These are phyloP conservation scores for Ceyx melanurus DNA, from an alignment of 2,113 vertebrate genomes.

Conservation along the genomic window DNA sequence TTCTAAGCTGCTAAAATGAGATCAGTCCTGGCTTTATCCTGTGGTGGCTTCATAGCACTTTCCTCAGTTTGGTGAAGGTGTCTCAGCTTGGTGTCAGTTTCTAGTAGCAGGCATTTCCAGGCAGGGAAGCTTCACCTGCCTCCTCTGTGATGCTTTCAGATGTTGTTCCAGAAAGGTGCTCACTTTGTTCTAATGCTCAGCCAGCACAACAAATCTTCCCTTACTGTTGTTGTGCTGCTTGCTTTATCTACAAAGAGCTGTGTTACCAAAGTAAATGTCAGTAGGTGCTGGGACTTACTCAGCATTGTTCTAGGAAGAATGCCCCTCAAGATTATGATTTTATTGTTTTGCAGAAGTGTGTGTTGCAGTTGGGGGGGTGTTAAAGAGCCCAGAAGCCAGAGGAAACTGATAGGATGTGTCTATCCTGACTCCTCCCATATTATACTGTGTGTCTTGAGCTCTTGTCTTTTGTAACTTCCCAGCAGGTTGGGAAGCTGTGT, in stretches of 20 bases:
- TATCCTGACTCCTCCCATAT: background rate
- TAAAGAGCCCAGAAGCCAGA: background rate
- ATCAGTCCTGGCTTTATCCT: background rate
- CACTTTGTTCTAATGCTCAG: background rate
- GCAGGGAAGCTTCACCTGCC: background rate
- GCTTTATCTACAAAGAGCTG: background rate
- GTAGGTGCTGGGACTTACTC: background rate
- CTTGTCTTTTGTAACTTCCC: background rate
- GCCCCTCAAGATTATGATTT: background rate
- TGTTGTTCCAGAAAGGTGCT: background rate
- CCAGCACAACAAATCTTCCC: background rate
- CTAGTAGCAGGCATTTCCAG: background rate
- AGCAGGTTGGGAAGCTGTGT: background rate
- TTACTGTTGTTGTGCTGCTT: background rate
- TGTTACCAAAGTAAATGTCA: conserved; percentile 1
- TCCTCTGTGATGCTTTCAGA: background rate
- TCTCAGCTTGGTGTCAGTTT: background rate
- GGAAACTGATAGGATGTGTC: background rate
- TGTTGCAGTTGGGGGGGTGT: background rate
- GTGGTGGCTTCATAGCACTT: background rate
- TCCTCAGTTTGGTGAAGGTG: background rate
- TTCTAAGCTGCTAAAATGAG: background rate
- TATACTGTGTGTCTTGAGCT: background rate
- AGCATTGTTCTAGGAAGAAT: background rate
- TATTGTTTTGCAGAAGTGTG: background rate